Percentiles rank a stretch among this genome's conserved stretches.
Conservation (phyloP, 2,797 vertebrate genomes). For the Periophthalmus magnuspinnatus region DNA sequence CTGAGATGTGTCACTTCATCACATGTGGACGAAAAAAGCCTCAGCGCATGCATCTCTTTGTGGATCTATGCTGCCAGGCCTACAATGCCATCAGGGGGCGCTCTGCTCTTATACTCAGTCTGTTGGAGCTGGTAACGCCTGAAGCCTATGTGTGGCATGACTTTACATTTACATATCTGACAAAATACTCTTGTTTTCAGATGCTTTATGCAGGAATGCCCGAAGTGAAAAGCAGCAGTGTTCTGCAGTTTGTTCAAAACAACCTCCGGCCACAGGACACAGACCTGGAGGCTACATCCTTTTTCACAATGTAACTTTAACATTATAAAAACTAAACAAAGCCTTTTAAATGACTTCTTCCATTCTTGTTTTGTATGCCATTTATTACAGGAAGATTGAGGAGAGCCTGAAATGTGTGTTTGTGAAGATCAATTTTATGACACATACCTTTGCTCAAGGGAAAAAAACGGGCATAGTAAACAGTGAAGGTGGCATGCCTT, state of each 20-base stretch:
- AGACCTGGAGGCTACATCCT: conserved; percentile 85
- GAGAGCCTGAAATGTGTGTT: conserved; percentile 85
- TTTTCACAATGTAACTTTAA: conserved; percentile 84
- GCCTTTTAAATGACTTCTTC: not conserved
- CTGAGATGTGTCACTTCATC: conserved; percentile 93
- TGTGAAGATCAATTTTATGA: conserved; percentile 86
- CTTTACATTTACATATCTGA: not conserved
- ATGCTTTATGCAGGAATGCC: conserved; percentile 86
- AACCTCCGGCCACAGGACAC: conserved; percentile 86
- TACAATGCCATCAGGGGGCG: conserved; percentile 85
- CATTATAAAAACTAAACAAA: not conserved
- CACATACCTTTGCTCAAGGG: conserved; percentile 80
- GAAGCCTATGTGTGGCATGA: not conserved
- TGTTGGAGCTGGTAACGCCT: conserved; percentile 86
- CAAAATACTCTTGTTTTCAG: conserved; percentile 58
- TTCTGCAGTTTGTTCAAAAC: conserved; percentile 84
- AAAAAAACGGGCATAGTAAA: conserved; percentile 38
- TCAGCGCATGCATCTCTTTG: conserved; percentile 84
- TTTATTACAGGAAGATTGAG: conserved; percentile 83
- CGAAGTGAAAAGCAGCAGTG: conserved; percentile 80
- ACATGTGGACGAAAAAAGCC: conserved; percentile 84
- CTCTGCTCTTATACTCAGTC: conserved; percentile 81
- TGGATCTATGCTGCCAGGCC: conserved; percentile 89
- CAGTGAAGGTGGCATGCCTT: conserved; percentile 19
- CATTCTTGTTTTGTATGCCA: conserved; percentile 1